Conservation (phyloP, 1,140 invertebrate species). For the Carcinoscorpius rotundicauda region DNA sequence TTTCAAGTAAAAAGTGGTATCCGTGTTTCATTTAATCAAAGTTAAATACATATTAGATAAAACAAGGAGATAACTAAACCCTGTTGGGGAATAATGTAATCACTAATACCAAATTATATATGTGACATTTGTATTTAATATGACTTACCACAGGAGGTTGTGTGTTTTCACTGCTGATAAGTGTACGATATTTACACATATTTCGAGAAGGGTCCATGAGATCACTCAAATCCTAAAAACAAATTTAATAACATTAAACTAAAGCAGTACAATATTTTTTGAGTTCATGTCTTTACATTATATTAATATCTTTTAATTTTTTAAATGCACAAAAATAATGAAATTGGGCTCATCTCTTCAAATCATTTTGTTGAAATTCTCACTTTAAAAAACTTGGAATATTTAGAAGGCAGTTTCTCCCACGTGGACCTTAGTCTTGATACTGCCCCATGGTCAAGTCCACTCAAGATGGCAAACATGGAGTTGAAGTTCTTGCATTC, state of each 20-base stretch:
- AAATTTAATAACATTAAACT: background rate
- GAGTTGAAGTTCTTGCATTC: conserved; percentile 99
- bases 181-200: conserved; percentile 95
- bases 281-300: background rate
- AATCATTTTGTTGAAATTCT: background rate
- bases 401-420: conserved; percentile 95
- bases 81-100: no score
- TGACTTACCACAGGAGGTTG: conserved; percentile 75
- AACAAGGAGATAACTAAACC: no score
- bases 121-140: background rate
- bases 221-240: conserved; percentile 63
- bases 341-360: background rate
- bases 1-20: no score
- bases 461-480: conserved; percentile 98
- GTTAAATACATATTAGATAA: no score
- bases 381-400: conserved; percentile 71
- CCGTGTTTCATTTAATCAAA: no score
- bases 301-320: conserved; percentile 12
- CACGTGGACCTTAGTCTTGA: conserved; percentile 80
- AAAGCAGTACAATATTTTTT: background rate
- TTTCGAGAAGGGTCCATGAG: conserved; percentile 96
- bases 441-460: conserved; percentile 88
- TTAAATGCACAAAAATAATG: background rate
- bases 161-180: conserved; percentile 73
- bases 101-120: no score